Evolutionary conservation across 2,113 vertebrate species (phyloP), one percentile per base, ranked within the genome.

Genomic region (Axis porcinus): DNA sequence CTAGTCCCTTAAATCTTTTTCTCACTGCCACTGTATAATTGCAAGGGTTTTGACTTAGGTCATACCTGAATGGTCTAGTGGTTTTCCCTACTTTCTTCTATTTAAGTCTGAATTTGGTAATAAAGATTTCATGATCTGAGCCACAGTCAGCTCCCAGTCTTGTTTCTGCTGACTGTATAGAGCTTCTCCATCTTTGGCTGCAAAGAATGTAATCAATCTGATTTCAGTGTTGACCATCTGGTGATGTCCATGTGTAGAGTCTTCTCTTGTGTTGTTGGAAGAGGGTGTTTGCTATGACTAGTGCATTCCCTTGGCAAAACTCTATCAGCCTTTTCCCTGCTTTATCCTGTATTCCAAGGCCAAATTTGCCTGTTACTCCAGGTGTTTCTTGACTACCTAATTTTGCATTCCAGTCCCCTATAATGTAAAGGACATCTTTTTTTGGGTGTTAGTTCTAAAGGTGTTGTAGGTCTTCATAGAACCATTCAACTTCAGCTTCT

Each of bases 291-390:
- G 33, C 64, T 67, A 67, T 67, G 33, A 67, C 17, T 17, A 5
- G 64, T 67, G 64, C 0, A 0, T 67, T 21, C 33, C 0, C 17
- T 67, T 67, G 64, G 64, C 17, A 67, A 11, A 19, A 67, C 33
- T 67, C 33, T 67, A 9, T 36, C 8, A 67, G 64, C 64, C 33
- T 67, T 67, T 67, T 2, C 16, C 33, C 33, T 67, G 33, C 16
- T 67, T 36, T 33, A 67, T 67, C 10, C 33, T 2, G 8, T 67
- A 11, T 0, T 36, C 33, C 64, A 67, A 36, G 4, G 64, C 64
- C 64, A 67, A 67, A 36, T 67, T 67, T 67, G 8, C 33, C 64
- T 67, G 64, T 67, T 67, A 67, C 33, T 36, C 8, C 8, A 67
- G 33, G 64, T 67, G 33, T 67, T 67, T 67, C 64, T 67, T 67